Evolutionary conservation across 2,888 invertebrate genomes (phyloP).

Genomic region (Parelbella ahira): DNA sequence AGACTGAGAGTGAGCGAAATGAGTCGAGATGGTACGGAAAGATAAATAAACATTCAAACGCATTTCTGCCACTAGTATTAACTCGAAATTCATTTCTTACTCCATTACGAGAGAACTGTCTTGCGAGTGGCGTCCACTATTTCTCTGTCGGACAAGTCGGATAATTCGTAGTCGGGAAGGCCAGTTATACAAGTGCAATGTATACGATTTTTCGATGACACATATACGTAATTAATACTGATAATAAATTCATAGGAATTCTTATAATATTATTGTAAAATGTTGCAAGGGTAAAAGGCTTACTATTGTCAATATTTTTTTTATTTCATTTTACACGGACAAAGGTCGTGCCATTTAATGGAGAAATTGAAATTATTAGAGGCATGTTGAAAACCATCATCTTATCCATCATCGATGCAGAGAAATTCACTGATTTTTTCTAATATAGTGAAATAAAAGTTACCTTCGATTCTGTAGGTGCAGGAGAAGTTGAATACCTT

Average conservation of each 20-base stretch:
- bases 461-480: conserved; percentile 68
- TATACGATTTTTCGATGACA: conserved; percentile 80
- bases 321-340: conserved; percentile 54
- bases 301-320: conserved; percentile 64
- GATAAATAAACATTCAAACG: no score
- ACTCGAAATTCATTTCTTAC: no score
- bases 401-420: conserved; percentile 41
- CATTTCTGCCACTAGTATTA: no score
- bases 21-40: no score
- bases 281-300: conserved; percentile 65
- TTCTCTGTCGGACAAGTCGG: conserved; percentile 24
- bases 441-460: conserved; percentile 68
- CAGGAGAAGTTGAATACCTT: conserved; percentile 44
- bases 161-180: conserved; percentile 61
- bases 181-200: conserved; percentile 81
- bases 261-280: conserved; percentile 68
- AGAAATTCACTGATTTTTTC: conserved; percentile 50
- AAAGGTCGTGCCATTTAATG: conserved; percentile 54
- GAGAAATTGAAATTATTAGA: conserved; percentile 40
- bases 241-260: conserved; percentile 73
- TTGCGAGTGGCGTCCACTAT: conserved; percentile 39
- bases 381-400: conserved; percentile 38
- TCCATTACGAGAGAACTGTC: no score
- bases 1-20: no score
- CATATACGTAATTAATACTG: conserved; percentile 78